Base-by-base conservation (phyloP, 1,140 invertebrate genomes). In the Hyphantria cunea region DNA sequence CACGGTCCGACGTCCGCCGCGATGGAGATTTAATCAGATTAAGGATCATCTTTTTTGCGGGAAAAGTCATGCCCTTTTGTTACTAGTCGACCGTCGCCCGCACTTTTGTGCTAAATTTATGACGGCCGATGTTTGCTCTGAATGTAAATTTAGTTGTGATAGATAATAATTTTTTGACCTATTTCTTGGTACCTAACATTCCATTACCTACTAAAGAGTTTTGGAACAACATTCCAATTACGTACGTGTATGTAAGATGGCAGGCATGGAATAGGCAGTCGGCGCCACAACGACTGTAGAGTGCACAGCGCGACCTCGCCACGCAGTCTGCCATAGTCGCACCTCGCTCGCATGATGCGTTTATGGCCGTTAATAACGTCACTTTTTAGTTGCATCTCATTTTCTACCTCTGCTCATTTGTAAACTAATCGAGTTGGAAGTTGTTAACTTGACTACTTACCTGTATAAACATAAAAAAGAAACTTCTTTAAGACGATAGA, bases 21-120 rank as follows among this genome's bases (percentile, higher is more conserved):
- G 84, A 90, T 90, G 88, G 88, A 88, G 86, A 90, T 90, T 90
- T 90, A 90, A 90, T 90, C 88, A 86, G 88, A 90, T 90, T 90
- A 90, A 88, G 86, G 88, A 88, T 89, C 86, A 89, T 89, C 85
- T 90, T 88, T 80, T 58, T 90, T 90, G 84, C 82, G 78, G 76
- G 80, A 87, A 83, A 85, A 89, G 80, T 88, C 86, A 79, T 86
- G 84, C 78, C 85, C 84, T 78, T 89, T 87, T 87, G 86, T 90
- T 88, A 78, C 79, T 83, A 77, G 70, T 82, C 78, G 73, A 80
- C 75, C 80, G 84, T 81, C 80, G 75, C 80, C 79, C 78, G 77
- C 84, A 84, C 81, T 88, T 86, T 83, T 86, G 78, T 83, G 78
- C 71, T 80, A 77, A 86, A 85, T 89, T 89, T 88, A 87, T 86